phyloP scores from a whole-genome alignment of 2,797 vertebrate genomes.

The Phaenicophaeus curvirostris region DNA sequence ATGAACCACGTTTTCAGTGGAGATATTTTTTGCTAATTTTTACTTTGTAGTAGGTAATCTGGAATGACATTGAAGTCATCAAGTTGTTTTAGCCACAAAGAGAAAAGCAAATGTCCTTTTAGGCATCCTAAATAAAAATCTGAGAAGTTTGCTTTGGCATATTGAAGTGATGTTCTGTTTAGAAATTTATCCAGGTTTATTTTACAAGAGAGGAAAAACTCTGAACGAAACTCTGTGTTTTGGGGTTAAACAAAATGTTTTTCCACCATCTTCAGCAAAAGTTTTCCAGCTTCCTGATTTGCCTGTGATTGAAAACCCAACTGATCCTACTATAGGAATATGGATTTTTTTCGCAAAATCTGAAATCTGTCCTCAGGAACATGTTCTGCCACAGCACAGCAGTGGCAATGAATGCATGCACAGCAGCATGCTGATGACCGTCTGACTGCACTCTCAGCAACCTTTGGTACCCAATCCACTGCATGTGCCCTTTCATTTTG shows the following conservation, averaged over 20 bases:
- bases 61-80: accelerated
- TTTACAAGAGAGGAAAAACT: background rate
- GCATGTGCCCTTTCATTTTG: background rate
- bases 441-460: background rate
- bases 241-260: background rate
- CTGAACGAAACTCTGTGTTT: background rate
- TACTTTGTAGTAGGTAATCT: background rate
- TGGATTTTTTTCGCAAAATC: background rate
- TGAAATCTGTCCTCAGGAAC: background rate
- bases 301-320: background rate
- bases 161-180: background rate
- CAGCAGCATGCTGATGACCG: background rate
- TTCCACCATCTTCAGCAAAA: background rate
- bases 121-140: background rate
- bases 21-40: background rate
- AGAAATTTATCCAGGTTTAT: background rate
- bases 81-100: background rate
- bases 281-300: background rate
- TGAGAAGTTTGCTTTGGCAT: background rate
- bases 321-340: background rate
- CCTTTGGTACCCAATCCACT: background rate
- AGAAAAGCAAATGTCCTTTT: background rate
- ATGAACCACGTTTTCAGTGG: background rate
- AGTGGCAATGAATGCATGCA: background rate
- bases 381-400: background rate